phyloP scores from a whole-genome alignment of 2,113 vertebrate genomes.

The Ammodytes dubius region DNA sequence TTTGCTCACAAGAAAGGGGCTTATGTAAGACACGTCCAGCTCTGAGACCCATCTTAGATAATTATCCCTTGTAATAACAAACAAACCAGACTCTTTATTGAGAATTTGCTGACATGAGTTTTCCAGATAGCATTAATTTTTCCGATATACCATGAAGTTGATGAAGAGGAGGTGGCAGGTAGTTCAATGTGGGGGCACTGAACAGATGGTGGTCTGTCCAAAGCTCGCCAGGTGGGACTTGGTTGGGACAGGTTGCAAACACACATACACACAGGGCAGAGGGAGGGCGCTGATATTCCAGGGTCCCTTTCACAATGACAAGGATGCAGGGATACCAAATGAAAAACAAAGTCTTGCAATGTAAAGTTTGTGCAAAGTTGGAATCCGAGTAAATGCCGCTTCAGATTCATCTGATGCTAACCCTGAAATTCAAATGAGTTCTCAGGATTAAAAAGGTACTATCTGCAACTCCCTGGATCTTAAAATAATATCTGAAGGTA shows the following conservation, averaged over 20 bases:
- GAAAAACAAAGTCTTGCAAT: neutral
- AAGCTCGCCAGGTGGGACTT: conserved; percentile 58
- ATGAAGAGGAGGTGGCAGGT: conserved; percentile 58
- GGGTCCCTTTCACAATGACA: conserved; percentile 19
- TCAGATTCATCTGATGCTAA: neutral
- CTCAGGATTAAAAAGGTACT: neutral
- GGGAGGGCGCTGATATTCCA: conserved; percentile 41
- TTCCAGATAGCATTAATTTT: conserved; percentile 22
- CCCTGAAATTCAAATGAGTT: neutral
- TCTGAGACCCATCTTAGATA: conserved; percentile 15
- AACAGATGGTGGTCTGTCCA: conserved; percentile 79
- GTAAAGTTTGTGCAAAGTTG: conserved; percentile 16
- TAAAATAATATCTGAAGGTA: neutral
- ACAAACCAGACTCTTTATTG: conserved; percentile 23
- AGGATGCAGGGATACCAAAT: conserved; percentile 12
- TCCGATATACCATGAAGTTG: conserved; percentile 33
- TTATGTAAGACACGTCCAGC: conserved; percentile 35
- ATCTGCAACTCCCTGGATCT: neutral
- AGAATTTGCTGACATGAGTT: conserved; percentile 18
- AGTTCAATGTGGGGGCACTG: conserved; percentile 58
- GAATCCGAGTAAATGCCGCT: neutral
- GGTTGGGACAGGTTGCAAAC: conserved; percentile 50
- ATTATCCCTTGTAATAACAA: conserved; percentile 36
- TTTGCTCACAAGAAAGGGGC: conserved; percentile 5
- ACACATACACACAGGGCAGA: conserved; percentile 48